phyloP scores from a whole-genome alignment of 2,113 vertebrate species.

The Athene cunicularia region DNA sequence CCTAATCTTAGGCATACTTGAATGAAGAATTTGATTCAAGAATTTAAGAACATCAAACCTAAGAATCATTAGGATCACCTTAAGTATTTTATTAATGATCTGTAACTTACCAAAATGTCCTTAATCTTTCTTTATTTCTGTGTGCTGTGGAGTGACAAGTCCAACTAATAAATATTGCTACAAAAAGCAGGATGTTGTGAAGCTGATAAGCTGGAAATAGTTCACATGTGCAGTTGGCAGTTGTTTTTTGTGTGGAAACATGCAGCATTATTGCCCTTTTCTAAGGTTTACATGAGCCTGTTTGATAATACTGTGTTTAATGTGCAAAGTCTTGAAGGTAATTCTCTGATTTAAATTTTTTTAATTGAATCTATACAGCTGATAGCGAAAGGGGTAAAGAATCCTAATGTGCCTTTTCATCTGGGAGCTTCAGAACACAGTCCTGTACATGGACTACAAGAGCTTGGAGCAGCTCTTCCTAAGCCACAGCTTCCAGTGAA shows the following conservation, averaged over 20 bases:
- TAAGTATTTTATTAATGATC: not conserved
- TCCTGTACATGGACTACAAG: conserved; percentile 62
- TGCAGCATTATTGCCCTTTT: not conserved
- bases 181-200: not conserved
- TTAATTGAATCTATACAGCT: conserved; percentile 73
- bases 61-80: not conserved
- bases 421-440: conserved; percentile 51
- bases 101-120: not conserved
- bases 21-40: not conserved
- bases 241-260: not conserved
- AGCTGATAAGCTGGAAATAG: not conserved
- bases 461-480: conserved; percentile 62
- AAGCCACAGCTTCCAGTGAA: conserved; percentile 71
- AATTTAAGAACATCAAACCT: not conserved
- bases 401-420: conserved; percentile 61
- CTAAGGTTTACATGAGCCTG: not conserved
- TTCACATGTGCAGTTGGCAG: not conserved
- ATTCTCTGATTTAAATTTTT: not conserved
- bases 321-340: not conserved
- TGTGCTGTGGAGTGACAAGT: not conserved
- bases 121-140: not conserved
- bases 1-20: not conserved
- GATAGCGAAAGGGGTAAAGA: conserved; percentile 81
- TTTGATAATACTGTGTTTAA: not conserved
- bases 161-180: not conserved